Evolutionary conservation across 1,140 invertebrate species (phyloP).

Genomic region (Palaemon carinicauda): DNA sequence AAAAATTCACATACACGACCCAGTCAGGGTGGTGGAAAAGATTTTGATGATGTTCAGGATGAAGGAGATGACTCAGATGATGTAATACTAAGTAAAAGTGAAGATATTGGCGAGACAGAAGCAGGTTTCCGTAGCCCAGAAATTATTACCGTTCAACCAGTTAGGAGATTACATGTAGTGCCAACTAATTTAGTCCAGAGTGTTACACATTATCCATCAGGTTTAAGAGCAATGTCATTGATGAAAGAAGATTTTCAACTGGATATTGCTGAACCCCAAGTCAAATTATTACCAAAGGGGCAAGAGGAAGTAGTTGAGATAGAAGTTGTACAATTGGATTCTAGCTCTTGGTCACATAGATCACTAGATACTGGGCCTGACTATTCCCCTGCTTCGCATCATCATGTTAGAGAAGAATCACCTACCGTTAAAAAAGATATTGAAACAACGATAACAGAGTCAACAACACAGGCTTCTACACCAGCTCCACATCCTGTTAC

Average conservation of each 20-base stretch:
- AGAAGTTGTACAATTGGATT: slow-evolving; percentile 28
- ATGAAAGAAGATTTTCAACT: slow-evolving; percentile 44
- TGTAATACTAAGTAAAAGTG: slow-evolving; percentile 22
- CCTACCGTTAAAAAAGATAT: neutral
- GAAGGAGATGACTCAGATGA: slow-evolving; percentile 40
- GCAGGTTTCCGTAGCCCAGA: slow-evolving; percentile 18
- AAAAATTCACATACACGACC: neutral
- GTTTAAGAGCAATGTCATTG: slow-evolving; percentile 28
- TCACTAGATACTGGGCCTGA: slow-evolving; percentile 19
- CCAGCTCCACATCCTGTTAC: neutral
- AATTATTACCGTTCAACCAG: neutral
- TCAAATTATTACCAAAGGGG: neutral
- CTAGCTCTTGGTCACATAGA: neutral
- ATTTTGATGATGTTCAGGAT: slow-evolving; percentile 30
- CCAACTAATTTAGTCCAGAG: slow-evolving; percentile 4
- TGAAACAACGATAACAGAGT: neutral
- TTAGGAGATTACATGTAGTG: neutral
- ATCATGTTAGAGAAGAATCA: neutral
- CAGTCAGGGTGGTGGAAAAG: neutral
- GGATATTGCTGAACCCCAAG: neutral
- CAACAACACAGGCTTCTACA: neutral
- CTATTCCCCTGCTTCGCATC: neutral
- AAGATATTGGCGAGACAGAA: neutral
- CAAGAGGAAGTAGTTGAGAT: slow-evolving; percentile 32
- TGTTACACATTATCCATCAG: slow-evolving; percentile 36